Percentiles rank a stretch among this genome's conserved stretches.
These are phyloP conservation scores for Epinotia ramella DNA, from an alignment of 2,888 invertebrate species.

Conservation along the genomic window DNA sequence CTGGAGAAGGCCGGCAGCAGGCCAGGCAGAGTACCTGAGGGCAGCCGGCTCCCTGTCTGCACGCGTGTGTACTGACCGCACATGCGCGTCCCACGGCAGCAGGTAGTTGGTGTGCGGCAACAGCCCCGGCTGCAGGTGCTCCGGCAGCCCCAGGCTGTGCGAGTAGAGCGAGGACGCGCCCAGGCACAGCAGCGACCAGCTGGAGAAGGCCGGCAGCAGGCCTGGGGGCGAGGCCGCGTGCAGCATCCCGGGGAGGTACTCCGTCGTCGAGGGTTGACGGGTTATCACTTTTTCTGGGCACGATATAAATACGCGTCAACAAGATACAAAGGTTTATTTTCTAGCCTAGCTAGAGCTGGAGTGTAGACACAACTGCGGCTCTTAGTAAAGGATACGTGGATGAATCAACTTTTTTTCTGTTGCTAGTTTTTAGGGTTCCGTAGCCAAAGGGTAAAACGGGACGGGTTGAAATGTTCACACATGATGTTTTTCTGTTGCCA, in stretches of 20 bases:
- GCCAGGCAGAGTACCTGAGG: too few relatives aligned
- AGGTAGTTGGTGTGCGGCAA: slow-evolving; percentile 95
- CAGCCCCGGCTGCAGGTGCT: slow-evolving; percentile 95
- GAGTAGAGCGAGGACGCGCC: slow-evolving; percentile 96
- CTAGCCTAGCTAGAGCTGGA: too few relatives aligned
- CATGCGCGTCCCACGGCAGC: slow-evolving; percentile 94
- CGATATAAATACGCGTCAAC: neutral
- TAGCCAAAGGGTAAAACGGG: too few relatives aligned
- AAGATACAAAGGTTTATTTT: too few relatives aligned
- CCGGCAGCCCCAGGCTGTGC: slow-evolving; percentile 93
- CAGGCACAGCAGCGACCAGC: slow-evolving; percentile 95
- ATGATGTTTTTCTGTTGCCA: too few relatives aligned
- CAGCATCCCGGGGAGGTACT: slow-evolving; percentile 96
- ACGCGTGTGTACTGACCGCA: slow-evolving; percentile 59
- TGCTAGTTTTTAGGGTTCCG: too few relatives aligned
- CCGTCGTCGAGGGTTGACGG: slow-evolving; percentile 92
- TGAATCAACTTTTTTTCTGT: too few relatives aligned
- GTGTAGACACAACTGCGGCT: too few relatives aligned
- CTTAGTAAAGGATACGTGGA: too few relatives aligned
- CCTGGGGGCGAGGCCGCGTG: slow-evolving; percentile 91
- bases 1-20: slow-evolving; percentile 90
- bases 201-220: slow-evolving; percentile 93
- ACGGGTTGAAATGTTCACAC: too few relatives aligned
- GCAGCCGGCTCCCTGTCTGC: neutral
- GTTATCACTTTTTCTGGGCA: slow-evolving; percentile 84